phyloP scores from a whole-genome alignment of 2,797 vertebrate genomes.

The Ctenopoma multispine region DNA sequence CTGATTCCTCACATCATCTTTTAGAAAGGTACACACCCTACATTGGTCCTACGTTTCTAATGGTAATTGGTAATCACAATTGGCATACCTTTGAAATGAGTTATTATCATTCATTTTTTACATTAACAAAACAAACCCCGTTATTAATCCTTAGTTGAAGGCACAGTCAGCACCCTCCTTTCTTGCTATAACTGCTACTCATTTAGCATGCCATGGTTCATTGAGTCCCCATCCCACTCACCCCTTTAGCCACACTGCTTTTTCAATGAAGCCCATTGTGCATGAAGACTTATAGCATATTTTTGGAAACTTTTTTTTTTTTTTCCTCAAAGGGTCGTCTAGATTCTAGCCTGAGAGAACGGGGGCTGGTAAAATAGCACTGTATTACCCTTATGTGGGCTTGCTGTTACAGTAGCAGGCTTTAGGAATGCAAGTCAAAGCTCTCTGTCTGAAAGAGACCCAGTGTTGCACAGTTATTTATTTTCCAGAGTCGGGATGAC shows the following conservation, averaged over 20 bases:
- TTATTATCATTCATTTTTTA: no score
- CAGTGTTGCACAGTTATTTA: constrained; percentile 55
- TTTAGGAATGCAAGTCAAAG: constrained; percentile 68
- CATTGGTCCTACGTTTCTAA: background rate
- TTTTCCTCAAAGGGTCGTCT: constrained; percentile 56
- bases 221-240: constrained; percentile 1
- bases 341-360: constrained; percentile 60
- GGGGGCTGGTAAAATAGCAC: constrained; percentile 56
- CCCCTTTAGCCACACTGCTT: constrained; percentile 51
- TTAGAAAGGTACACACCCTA: background rate
- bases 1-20: no score
- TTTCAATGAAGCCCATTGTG: constrained; percentile 75
- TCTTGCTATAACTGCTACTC: constrained; percentile 5
- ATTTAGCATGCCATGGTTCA: constrained; percentile 25
- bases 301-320: constrained; percentile 70
- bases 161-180: background rate
- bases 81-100: no score
- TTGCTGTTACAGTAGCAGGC: constrained; percentile 68
- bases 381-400: constrained; percentile 64
- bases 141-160: background rate
- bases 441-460: constrained; percentile 66
- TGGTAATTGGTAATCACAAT: background rate
- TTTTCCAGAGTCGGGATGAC: constrained; percentile 53
- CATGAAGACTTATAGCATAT: constrained; percentile 64
- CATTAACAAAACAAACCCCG: background rate